A percentile compares a stretch with the other conserved stretches of the same genome.
These are phyloP conservation scores for Ischnus inquisitorius DNA, from an alignment of 2,888 invertebrate species.

Conservation along the genomic window DNA sequence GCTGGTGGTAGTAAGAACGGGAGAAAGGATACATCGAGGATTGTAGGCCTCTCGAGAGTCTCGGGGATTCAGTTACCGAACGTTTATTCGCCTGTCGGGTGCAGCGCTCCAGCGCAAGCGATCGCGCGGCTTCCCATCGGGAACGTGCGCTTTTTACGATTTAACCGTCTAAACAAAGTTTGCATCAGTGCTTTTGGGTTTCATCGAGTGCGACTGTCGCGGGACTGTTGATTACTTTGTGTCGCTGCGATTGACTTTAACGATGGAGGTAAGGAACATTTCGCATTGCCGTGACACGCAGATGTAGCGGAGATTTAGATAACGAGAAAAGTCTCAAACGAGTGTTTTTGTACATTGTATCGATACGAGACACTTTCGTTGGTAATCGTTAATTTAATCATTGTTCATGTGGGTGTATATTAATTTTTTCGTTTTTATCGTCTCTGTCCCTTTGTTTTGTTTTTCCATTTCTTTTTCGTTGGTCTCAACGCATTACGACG, in stretches of 20 bases:
- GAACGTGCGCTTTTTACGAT: background rate
- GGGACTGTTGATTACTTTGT: constrained; percentile 32
- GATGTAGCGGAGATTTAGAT: background rate
- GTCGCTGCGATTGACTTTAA: constrained; percentile 50
- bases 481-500: background rate
- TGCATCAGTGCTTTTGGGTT: background rate
- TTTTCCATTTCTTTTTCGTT: constrained; percentile 16
- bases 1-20: constrained; percentile 14
- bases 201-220: constrained; percentile 33
- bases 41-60: constrained; percentile 30
- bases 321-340: background rate
- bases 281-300: background rate
- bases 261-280: constrained; percentile 30
- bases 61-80: constrained; percentile 62
- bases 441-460: no score
- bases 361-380: background rate
- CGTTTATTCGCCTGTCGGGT: constrained; percentile 61
- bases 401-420: background rate
- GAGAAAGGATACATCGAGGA: constrained; percentile 56
- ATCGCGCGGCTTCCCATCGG: background rate
- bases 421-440: background rate
- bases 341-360: background rate
- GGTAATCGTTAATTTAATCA: background rate
- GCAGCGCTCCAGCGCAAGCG: background rate
- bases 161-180: background rate